These are phyloP conservation scores for Hippotragus niger DNA, from an alignment of 2,113 vertebrate species.

Conservation along the genomic window DNA sequence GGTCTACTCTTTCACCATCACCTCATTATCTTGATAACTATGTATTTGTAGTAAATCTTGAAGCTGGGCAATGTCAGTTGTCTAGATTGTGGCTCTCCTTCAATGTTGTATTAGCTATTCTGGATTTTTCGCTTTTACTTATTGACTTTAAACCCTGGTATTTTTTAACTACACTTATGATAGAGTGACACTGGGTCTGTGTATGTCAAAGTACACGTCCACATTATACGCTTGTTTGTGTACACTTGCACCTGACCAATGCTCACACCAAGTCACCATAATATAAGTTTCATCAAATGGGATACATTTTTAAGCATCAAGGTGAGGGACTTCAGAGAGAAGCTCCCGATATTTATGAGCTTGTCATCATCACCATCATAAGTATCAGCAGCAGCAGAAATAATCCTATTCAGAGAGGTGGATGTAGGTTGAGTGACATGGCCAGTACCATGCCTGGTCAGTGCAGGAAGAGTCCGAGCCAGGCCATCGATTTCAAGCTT, in stretches of 20 bases:
- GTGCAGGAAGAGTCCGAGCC: not conserved
- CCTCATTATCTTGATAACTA: not conserved
- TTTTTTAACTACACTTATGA: not conserved
- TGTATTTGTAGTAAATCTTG: not conserved
- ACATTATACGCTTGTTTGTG: accelerated
- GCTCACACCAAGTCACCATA: not conserved
- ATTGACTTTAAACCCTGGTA: not conserved
- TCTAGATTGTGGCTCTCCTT: not conserved
- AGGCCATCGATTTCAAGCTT: not conserved
- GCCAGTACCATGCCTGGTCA: accelerated
- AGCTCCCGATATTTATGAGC: not conserved
- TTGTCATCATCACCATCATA: not conserved
- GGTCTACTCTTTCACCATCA: not conserved
- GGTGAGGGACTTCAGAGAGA: not conserved
- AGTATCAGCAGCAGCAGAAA: not conserved
- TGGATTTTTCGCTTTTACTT: not conserved
- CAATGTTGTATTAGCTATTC: not conserved
- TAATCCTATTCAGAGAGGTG: not conserved
- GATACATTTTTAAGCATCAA: not conserved
- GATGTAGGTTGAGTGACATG: not conserved
- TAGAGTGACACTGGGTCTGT: not conserved
- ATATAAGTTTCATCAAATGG: not conserved
- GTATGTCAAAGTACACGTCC: not conserved
- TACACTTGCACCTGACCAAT: not conserved
- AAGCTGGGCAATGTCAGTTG: not conserved